Evolutionary conservation across 2,113 vertebrate genomes (phyloP).

Genomic region (Carassius carassius): DNA sequence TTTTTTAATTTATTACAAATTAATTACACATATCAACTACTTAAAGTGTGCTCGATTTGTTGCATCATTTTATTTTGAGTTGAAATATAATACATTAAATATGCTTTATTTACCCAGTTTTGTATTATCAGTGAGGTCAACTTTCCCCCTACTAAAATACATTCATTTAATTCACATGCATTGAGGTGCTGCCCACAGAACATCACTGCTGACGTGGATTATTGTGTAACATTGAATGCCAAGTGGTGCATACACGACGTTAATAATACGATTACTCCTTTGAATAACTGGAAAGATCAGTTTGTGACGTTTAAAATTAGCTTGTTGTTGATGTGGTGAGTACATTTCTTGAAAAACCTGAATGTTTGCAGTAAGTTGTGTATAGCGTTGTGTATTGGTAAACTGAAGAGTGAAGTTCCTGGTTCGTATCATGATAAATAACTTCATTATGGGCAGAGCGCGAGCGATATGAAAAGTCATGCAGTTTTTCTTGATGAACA

Average conservation of each 20-base stretch:
- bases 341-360: background rate
- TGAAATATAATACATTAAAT: no score
- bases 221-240: background rate
- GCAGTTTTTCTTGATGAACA: slow-evolving; percentile 8
- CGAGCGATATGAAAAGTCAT: background rate
- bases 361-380: background rate
- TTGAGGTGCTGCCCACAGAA: background rate
- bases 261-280: background rate
- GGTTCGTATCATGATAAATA: background rate
- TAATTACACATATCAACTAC: background rate
- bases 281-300: slow-evolving; percentile 9
- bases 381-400: background rate
- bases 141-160: no score
- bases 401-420: background rate
- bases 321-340: no score
- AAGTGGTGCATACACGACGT: background rate
- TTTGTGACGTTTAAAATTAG: background rate
- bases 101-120: background rate
- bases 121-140: background rate
- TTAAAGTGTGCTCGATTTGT: no score
- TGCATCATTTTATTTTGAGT: no score
- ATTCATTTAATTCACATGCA: no score
- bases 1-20: no score
- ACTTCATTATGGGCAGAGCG: background rate
- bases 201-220: background rate